A percentile compares a stretch with the other conserved stretches of the same genome.
phyloP scores from a whole-genome alignment of 2,888 invertebrate genomes.

The Chaetogeoica ovagalla region DNA sequence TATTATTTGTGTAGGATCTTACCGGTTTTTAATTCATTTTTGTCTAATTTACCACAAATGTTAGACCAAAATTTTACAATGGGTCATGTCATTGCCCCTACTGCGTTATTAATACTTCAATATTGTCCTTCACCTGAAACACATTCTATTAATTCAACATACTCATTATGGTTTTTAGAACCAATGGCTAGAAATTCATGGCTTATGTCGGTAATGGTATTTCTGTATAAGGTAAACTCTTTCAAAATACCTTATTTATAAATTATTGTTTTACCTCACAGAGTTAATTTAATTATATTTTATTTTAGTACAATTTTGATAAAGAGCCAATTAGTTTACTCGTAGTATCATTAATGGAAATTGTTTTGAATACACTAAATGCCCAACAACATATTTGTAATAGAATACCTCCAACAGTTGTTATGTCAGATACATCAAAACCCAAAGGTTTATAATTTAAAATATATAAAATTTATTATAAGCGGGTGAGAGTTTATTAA shows the following conservation, averaged over 20 bases:
- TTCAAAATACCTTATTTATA: slow-evolving; percentile 27
- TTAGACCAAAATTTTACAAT: slow-evolving; percentile 94
- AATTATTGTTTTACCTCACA: slow-evolving; percentile 11
- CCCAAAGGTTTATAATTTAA: slow-evolving; percentile 65
- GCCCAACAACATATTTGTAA: slow-evolving; percentile 89
- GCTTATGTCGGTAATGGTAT: slow-evolving; percentile 89
- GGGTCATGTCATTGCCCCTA: slow-evolving; percentile 85
- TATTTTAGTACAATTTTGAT: slow-evolving; percentile 73
- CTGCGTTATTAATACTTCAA: slow-evolving; percentile 76
- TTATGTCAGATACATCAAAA: slow-evolving; percentile 68
- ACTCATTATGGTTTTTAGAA: slow-evolving; percentile 86
- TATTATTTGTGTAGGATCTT: slow-evolving; percentile 69
- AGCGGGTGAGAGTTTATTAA: not conserved
- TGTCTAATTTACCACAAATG: slow-evolving; percentile 90
- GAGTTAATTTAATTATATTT: slow-evolving; percentile 36
- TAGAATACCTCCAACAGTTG: slow-evolving; percentile 77
- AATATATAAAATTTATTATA: not conserved
- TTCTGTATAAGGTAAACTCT: slow-evolving; percentile 83
- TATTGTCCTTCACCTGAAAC: slow-evolving; percentile 73
- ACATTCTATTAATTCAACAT: slow-evolving; percentile 67
- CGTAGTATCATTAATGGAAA: slow-evolving; percentile 79
- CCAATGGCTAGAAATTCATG: slow-evolving; percentile 86
- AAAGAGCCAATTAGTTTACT: slow-evolving; percentile 67
- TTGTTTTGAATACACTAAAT: slow-evolving; percentile 89
- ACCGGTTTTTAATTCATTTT: slow-evolving; percentile 93